A percentile compares a stretch with the other conserved stretches of the same genome.
phyloP scores from a whole-genome alignment of 1,140 invertebrate species.

The Triops cancriformis region DNA sequence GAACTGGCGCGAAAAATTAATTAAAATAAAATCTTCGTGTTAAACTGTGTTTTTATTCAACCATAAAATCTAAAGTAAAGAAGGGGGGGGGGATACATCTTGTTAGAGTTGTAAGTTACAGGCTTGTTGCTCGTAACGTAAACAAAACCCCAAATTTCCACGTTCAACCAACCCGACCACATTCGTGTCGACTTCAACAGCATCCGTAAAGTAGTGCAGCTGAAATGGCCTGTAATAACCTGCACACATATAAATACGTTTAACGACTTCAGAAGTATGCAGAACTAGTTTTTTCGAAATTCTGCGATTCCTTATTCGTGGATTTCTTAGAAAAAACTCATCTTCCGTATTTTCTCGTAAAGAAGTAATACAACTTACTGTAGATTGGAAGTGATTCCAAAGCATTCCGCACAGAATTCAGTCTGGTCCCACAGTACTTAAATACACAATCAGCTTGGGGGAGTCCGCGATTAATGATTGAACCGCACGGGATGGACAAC shows the following conservation, averaged over 20 bases:
- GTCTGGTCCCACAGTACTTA: neutral
- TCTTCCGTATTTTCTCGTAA: no score
- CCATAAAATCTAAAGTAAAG: no score
- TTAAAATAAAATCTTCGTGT: neutral
- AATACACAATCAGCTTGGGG: neutral
- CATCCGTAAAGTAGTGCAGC: neutral
- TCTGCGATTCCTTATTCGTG: no score
- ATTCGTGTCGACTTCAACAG: neutral
- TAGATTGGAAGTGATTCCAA: neutral
- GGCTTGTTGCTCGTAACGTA: neutral
- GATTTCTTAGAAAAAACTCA: no score
- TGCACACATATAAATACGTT: neutral
- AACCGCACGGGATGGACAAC: constrained; percentile 64
- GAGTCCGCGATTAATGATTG: constrained; percentile 50
- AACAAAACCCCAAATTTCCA: neutral
- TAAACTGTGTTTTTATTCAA: neutral
- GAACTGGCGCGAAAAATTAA: neutral
- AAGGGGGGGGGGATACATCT: no score
- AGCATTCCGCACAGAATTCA: neutral
- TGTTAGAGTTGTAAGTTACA: neutral
- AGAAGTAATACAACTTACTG: no score
- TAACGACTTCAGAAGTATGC: no score
- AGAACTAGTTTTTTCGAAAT: no score
- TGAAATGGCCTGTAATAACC: neutral
- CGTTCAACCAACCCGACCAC: neutral